phyloP scores from a whole-genome alignment of 1,140 invertebrate species.

The Aphelenchoides avenae region DNA sequence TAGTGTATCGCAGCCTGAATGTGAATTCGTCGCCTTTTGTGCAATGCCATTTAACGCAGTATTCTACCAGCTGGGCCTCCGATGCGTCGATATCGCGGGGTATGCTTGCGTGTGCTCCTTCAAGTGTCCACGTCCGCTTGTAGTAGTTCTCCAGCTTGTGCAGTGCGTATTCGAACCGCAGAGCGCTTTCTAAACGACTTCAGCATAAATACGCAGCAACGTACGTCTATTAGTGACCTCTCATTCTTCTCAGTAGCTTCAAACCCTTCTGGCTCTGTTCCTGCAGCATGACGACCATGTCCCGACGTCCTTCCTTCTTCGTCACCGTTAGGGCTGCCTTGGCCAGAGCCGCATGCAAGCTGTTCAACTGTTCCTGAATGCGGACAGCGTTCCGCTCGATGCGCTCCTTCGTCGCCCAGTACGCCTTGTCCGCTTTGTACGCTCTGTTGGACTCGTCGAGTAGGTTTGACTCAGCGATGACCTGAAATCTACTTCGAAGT shows the following conservation, averaged over 20 bases:
- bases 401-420: neutral
- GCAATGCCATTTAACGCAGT: slow-evolving; percentile 17
- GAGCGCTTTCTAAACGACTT: slow-evolving; percentile 8
- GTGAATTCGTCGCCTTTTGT: slow-evolving; percentile 28
- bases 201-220: neutral
- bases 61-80: slow-evolving; percentile 22
- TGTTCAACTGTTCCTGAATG: slow-evolving; percentile 25
- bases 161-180: slow-evolving; percentile 15
- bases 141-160: slow-evolving; percentile 20
- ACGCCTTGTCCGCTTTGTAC: slow-evolving; percentile 9
- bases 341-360: slow-evolving; percentile 13
- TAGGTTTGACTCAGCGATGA: slow-evolving; percentile 13
- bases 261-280: slow-evolving; percentile 29
- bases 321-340: slow-evolving; percentile 24
- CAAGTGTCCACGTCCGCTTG: slow-evolving; percentile 30
- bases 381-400: slow-evolving; percentile 25
- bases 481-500: neutral
- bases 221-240: slow-evolving; percentile 17
- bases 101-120: slow-evolving; percentile 10
- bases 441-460: slow-evolving; percentile 14
- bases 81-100: slow-evolving; percentile 17
- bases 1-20: slow-evolving; percentile 14
- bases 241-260: slow-evolving; percentile 26
- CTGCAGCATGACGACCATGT: slow-evolving; percentile 25
- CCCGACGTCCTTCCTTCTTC: slow-evolving; percentile 33